Base-by-base conservation (phyloP, 2,888 invertebrate genomes). In the Entomobrya proxima region DNA sequence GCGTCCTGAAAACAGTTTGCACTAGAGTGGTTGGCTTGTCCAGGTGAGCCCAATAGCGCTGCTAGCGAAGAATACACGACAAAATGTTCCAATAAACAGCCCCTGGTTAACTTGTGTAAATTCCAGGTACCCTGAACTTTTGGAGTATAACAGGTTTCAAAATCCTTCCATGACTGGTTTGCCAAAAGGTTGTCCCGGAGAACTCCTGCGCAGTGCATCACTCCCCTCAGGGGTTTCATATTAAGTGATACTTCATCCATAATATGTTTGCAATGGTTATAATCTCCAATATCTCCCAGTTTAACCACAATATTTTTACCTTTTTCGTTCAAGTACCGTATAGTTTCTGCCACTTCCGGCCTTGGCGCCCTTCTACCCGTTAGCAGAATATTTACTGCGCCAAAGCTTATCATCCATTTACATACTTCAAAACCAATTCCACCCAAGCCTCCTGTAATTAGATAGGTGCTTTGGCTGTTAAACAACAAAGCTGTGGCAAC, bases 121-220 rank as follows among this genome's bases (percentile, higher is more conserved):
- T 86, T 61, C 86, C 81, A 86, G 9, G 67, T 72, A 0, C 86
- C 86, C 15, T 67, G 52, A 18, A 86, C 55, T 67, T 86, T 86
- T 11, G 86, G 58, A 5, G 30, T 58, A 15, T 80, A 64, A 9
- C 58, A 21, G 7, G 15, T 27, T 21, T 47, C 32, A 37, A 50
- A 81, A 5, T n/a, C 21, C 11, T 67, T 58, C 81, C 86, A 81
- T 0, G 61, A 76, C 37, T 86, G 86, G 18, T 82, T 86, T 13
- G 13, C 21, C 5, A 32, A 58, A 9, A 55, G 15, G 11, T 27
- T 2, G 55, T 55, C 55, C 2, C 11, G 24, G 1, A 55, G 1
- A 2, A 52, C 50, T 52, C 50, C 50, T 2, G 50, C 50, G 15
- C 50, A 18, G 15, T 52, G 50, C 7, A 13, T 7, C 4, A 52